Conservation (phyloP, 2,888 invertebrate species). For the Cheilosia vulpina region DNA sequence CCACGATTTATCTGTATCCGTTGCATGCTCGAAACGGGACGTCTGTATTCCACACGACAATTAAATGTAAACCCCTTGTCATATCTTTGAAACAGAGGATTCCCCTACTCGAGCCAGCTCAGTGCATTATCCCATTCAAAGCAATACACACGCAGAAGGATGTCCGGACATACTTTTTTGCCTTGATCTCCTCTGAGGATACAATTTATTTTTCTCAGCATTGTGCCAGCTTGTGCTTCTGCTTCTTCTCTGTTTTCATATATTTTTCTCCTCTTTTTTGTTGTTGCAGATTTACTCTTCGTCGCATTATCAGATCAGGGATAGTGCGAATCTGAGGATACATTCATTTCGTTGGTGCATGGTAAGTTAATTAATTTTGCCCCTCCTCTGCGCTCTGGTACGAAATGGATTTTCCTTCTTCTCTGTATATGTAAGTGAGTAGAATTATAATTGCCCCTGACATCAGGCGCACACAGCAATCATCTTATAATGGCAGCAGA, state of each 20-base stretch:
- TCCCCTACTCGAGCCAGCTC: too few relatives aligned
- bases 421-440: slow-evolving; percentile 1
- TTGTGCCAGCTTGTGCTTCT: slow-evolving; percentile 1
- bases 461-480: slow-evolving; percentile 27
- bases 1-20: too few relatives aligned
- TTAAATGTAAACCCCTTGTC: too few relatives aligned
- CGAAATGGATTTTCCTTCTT: slow-evolving; percentile 14
- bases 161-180: not conserved
- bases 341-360: slow-evolving; percentile 30
- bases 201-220: not conserved
- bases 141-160: not conserved
- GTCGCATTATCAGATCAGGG: slow-evolving; percentile 28
- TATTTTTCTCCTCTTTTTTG: slow-evolving; percentile 9
- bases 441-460: slow-evolving; percentile 38
- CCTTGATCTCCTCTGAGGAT: not conserved
- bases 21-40: too few relatives aligned
- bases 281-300: slow-evolving; percentile 36
- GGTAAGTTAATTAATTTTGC: slow-evolving; percentile 57
- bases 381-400: not conserved
- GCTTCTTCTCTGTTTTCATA: not conserved
- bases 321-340: slow-evolving; percentile 30
- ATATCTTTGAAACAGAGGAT: too few relatives aligned
- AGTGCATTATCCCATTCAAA: too few relatives aligned
- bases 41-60: too few relatives aligned
- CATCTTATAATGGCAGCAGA: slow-evolving; percentile 23